phyloP scores from a whole-genome alignment of 2,113 vertebrate genomes.

The Coturnix japonica region DNA sequence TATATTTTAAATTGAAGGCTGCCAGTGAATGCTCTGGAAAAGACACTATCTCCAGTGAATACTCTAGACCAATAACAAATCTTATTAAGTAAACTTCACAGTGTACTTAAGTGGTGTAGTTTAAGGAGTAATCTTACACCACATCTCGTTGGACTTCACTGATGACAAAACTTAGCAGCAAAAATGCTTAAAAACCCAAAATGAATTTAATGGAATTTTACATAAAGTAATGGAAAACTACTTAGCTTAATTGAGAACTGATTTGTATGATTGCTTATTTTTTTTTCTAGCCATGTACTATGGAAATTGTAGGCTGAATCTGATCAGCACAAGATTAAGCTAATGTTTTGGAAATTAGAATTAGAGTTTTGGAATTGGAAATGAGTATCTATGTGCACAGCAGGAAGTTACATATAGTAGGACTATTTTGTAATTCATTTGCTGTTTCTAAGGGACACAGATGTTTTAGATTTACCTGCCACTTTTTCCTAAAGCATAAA shows the following conservation, averaged over 20 bases:
- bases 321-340: background rate
- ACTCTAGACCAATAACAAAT: background rate
- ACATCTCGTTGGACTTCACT: background rate
- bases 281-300: background rate
- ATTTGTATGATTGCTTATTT: background rate
- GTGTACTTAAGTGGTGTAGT: background rate
- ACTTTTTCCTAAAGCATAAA: background rate
- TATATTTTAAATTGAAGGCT: background rate
- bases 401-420: background rate
- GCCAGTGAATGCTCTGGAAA: background rate
- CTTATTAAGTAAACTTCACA: background rate
- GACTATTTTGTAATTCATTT: background rate
- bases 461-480: background rate
- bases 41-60: background rate
- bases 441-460: background rate
- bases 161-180: background rate
- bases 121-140: background rate
- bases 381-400: background rate
- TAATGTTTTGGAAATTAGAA: background rate
- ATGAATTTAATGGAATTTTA: background rate
- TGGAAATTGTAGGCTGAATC: background rate
- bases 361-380: conserved; percentile 18
- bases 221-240: background rate
- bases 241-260: background rate
- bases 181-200: background rate